Base-by-base conservation (phyloP, 2,888 invertebrate species). In the Himalopsyche tibetana region DNA sequence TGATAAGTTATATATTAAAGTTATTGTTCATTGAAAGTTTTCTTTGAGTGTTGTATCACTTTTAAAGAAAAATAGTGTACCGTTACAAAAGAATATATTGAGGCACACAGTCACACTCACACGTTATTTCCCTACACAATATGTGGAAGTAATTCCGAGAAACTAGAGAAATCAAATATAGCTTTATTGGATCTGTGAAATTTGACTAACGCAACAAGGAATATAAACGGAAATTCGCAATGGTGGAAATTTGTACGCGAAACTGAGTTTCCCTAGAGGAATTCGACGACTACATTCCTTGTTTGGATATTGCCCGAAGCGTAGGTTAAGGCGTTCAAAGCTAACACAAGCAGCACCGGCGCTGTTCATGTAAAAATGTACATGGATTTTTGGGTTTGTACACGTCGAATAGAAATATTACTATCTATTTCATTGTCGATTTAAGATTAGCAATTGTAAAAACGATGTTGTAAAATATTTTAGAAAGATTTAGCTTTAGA, bases 261-360 rank as follows among this genome's bases (percentile, higher is more conserved):
- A 63, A 63, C 63, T 63, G 63, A 63, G 63, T 19, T 63, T 63
- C 63, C 63, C 63, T 19, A 28, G 63, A 63, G 63, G 63, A 63
- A 63, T 63, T 63, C 63, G 63, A 19, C 63, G 63, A 63, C 63
- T 63, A 63, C 63, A 63, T 63, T 63, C 63, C 63, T 63, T 63
- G 63, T 63, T 63, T 63, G 63, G 63, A 63, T 63, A 63, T 63
- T 63, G 63, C 63, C 63, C n/a, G 19, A 28, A 28, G 63, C 63
- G 28, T 28, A 63, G 63, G 63, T 63, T 9, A 63, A 63, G 63
- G 63, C 63, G 63, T 63, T 63, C 28, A 28, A 63, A 9, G 63
- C 9, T 63, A 63, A 63, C 63, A 19, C 63, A 11, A 19, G 63
- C 63, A 63, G 63, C 19, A 19, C 63, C 63, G 63, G 28, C 11